Conservation (phyloP, 2,797 vertebrate genomes). For the Lepus townsendii region DNA sequence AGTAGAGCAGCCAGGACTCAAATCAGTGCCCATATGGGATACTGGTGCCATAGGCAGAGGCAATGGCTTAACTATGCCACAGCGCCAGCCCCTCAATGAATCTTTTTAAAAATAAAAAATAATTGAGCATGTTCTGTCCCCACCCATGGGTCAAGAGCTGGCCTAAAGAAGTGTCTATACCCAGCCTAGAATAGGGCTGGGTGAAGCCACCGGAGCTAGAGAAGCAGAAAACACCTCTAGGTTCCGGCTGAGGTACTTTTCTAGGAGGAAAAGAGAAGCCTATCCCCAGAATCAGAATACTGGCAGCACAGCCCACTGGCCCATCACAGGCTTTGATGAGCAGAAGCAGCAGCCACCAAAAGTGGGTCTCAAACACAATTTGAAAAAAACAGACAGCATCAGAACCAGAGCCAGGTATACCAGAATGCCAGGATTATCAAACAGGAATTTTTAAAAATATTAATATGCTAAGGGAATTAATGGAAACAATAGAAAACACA, state of each 20-base stretch:
- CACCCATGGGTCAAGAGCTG: not conserved
- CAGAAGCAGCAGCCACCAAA: not conserved
- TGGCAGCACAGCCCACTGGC: not conserved
- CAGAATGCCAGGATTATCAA: not conserved
- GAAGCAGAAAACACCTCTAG: not conserved
- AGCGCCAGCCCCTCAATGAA: no score
- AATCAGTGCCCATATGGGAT: no score
- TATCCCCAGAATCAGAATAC: not conserved
- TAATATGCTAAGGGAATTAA: not conserved
- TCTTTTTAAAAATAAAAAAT: no score
- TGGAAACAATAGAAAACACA: not conserved
- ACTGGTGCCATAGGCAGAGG: no score
- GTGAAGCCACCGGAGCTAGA: not conserved
- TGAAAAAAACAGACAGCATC: not conserved
- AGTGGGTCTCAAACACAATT: not conserved
- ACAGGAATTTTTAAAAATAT: not conserved
- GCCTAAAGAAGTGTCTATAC: not conserved
- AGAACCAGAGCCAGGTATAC: not conserved
- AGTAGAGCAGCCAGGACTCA: no score
- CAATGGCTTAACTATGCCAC: no score
- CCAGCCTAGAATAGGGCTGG: not conserved
- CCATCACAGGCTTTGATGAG: conserved; percentile 1
- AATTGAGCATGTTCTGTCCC: not conserved
- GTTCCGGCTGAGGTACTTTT: not conserved
- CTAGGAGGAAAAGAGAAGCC: not conserved